phyloP scores from a whole-genome alignment of 2,113 vertebrate species.

The Alces alces region DNA sequence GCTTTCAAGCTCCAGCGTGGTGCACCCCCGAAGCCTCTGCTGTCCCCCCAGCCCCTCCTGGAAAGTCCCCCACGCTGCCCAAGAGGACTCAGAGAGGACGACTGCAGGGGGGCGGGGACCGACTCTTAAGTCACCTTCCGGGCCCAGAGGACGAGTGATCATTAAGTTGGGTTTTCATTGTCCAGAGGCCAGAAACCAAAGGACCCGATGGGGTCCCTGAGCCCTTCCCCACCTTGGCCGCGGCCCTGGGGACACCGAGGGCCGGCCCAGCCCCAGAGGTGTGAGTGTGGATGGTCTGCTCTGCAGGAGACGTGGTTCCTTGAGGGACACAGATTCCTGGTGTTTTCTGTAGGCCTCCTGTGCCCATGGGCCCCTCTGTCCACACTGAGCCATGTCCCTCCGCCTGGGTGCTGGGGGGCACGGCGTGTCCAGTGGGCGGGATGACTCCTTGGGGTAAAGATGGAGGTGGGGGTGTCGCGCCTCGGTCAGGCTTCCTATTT shows the following conservation, averaged over 20 bases:
- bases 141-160: background rate
- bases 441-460: background rate
- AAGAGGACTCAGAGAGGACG: background rate
- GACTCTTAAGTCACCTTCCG: background rate
- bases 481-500: background rate
- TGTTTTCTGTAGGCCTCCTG: background rate
- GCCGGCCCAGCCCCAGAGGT: background rate
- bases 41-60: too few species aligned
- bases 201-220: background rate
- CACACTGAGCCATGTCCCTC: background rate
- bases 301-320: background rate
- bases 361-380: fast-evolving
- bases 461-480: fast-evolving
- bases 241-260: fast-evolving
- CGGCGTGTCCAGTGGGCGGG: fast-evolving
- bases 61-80: background rate
- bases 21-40: background rate
- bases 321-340: too few species aligned
- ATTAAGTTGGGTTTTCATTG: fast-evolving
- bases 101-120: fast-evolving
- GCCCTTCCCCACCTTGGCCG: background rate
- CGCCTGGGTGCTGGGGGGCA: fast-evolving
- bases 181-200: background rate
- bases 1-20: fast-evolving
- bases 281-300: background rate